Conservation (phyloP, 2,113 vertebrate genomes). For the Myodes glareolus region DNA sequence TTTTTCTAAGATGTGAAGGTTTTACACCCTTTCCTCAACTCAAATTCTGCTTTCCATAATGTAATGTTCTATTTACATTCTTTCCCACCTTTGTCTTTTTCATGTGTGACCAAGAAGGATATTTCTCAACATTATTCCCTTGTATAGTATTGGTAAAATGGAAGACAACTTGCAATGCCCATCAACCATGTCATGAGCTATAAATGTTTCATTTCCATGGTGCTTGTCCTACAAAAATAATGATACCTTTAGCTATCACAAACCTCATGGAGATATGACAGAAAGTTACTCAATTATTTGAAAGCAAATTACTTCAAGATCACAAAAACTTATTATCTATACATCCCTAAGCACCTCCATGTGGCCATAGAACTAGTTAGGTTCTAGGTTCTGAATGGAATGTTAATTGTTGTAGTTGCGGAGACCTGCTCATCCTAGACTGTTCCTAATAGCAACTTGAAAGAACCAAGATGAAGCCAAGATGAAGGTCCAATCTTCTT, state of each 20-base stretch:
- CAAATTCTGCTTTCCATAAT: neutral
- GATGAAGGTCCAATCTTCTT: neutral
- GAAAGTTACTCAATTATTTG: neutral
- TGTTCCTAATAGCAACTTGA: neutral
- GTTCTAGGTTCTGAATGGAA: slow-evolving; percentile 53
- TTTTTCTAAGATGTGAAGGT: neutral
- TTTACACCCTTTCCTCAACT: neutral
- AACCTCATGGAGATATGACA: neutral
- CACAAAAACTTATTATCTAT: neutral
- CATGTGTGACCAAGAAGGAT: neutral
- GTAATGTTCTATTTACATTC: neutral
- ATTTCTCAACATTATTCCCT: neutral
- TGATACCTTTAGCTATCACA: neutral
- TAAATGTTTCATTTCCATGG: neutral
- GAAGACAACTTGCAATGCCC: neutral
- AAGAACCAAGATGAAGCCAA: neutral
- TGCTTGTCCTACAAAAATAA: neutral
- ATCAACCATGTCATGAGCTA: neutral
- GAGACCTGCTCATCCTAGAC: neutral
- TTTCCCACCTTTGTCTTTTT: neutral
- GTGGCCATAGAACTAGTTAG: neutral
- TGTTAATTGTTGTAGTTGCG: neutral
- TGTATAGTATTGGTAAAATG: neutral
- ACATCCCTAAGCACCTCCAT: neutral
- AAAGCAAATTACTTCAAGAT: neutral